Conservation (phyloP, 2,888 invertebrate species). For the Leptinotarsa juncta region DNA sequence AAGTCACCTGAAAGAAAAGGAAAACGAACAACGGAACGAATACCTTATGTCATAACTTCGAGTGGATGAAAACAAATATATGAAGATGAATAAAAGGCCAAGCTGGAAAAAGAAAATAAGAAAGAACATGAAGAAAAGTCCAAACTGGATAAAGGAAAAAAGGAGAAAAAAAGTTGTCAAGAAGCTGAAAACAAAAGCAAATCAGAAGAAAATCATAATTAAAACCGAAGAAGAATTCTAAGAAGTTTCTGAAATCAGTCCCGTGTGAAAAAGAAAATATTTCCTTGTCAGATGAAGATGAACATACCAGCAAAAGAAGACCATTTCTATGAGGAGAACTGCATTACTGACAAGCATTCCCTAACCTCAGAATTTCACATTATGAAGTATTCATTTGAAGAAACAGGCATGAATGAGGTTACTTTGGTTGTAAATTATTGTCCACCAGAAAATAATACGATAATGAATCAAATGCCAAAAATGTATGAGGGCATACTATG, state of each 20-base stretch:
- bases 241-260: background rate
- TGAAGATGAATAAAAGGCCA: background rate
- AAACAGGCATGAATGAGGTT: background rate
- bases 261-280: background rate
- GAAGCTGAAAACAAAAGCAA: constrained; percentile 1
- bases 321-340: background rate
- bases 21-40: background rate
- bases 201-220: background rate
- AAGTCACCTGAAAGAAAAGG: background rate
- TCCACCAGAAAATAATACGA: background rate
- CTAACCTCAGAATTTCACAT: background rate
- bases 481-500: constrained; percentile 6
- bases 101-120: too few species aligned
- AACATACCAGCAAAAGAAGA: background rate
- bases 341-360: background rate
- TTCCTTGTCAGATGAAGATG: background rate
- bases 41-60: background rate
- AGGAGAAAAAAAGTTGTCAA: background rate
- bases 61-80: background rate
- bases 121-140: too few species aligned
- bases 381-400: background rate
- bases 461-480: constrained; percentile 2
- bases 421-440: background rate
- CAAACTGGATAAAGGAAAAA: too few species aligned
- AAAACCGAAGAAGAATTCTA: background rate